Evolutionary conservation across 2,888 invertebrate species (phyloP), one percentile per base, ranked within the genome.

Genomic region (Odontocolon sp.): DNA sequence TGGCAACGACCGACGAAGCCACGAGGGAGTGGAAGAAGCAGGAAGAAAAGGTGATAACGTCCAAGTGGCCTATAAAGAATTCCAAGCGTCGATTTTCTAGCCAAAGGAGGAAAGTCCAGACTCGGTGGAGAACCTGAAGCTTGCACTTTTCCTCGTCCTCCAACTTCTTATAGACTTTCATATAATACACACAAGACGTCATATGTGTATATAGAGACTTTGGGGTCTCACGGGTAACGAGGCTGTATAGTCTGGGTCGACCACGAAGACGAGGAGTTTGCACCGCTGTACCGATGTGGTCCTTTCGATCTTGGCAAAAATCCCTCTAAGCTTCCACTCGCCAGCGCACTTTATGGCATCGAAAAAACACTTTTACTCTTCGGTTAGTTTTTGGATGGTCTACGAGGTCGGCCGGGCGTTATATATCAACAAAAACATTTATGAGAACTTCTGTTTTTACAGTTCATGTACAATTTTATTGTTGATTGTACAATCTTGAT

Each of bases 11-110:
- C 36, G 33, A 16, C 33, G 56, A 33, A n/a, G n/a, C 26, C 21
- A 5, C 52, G 28, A 31, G 45, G 36, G 23, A 56, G 47, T 45
- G 36, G 18, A 26, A 18, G 31, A 11, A 40, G 14, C 9, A 47
- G 9, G 14, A 23, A 76, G 52, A 78, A 67, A 54, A 42, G 54
- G 68, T 56, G 75, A 82, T 77, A 75, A 77, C 80, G 64, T 73
- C 69, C 72, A 76, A 73, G 79, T 76, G 57, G 54, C 64, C 69
- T 57, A 64, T 74, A 77, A 81, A 79, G 73, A 82, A 77, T 78
- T 63, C 59, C 64, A 45, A 33, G 40, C 38, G 59, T 74, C 54
- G 66, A 68, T 73, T 69, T 45, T 69, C 64, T 33, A 36, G 45
- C 52, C 21, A 40, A 54, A 50, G 54, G 28, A 26, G 54, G 11